phyloP scores from a whole-genome alignment of 2,113 vertebrate genomes.

The Pseudorasbora parva region DNA sequence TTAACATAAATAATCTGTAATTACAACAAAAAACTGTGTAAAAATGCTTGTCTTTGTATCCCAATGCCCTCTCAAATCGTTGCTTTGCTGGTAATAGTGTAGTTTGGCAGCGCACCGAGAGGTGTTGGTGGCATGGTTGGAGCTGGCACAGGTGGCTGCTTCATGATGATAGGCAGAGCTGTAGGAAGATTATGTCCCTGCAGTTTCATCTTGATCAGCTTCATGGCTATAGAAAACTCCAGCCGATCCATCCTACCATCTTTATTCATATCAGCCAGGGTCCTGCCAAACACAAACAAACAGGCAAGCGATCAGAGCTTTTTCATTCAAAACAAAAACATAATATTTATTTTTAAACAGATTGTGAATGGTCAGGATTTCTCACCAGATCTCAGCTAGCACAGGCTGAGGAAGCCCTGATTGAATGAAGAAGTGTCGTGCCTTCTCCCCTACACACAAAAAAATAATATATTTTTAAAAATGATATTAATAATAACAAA shows the following conservation, averaged over 20 bases:
- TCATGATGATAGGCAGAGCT: constrained; percentile 91
- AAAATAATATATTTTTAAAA: too few relatives aligned
- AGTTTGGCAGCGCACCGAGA: constrained; percentile 80
- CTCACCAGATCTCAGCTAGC: constrained; percentile 96
- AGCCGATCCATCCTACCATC: constrained; percentile 96
- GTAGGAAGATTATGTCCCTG: constrained; percentile 87
- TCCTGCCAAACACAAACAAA: constrained; percentile 71
- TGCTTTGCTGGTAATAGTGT: neutral
- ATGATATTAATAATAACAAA: neutral
- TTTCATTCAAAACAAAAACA: too few relatives aligned
- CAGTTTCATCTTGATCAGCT: constrained; percentile 93
- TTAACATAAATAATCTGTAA: neutral
- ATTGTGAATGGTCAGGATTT: neutral
- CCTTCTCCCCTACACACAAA: constrained; percentile 85
- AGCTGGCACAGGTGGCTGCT: constrained; percentile 86
- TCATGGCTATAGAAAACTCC: constrained; percentile 98
- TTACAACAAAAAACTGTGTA: neutral
- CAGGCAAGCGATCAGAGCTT: neutral
- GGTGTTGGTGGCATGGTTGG: constrained; percentile 79
- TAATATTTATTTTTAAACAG: neutral
- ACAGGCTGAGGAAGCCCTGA: constrained; percentile 87
- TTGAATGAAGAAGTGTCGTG: constrained; percentile 91
- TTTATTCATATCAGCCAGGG: constrained; percentile 91
- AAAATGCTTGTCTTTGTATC: neutral
- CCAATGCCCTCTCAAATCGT: neutral